phyloP scores from a whole-genome alignment of 2,797 vertebrate genomes.

The Champsocephalus esox region DNA sequence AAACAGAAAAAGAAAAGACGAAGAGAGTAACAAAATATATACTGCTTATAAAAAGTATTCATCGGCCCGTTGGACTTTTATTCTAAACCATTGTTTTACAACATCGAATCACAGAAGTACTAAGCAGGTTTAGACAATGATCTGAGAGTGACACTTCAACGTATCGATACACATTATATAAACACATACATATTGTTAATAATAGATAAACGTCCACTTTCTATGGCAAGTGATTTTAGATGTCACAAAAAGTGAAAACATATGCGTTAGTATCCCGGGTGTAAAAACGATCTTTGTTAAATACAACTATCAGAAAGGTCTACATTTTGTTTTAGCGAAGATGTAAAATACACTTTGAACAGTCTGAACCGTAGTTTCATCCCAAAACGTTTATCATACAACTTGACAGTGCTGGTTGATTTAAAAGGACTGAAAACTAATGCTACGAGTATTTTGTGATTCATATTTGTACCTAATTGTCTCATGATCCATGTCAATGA shows the following conservation, averaged over 20 bases:
- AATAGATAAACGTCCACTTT: background rate
- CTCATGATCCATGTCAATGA: background rate
- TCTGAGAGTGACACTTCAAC: background rate
- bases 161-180: background rate
- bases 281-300: background rate
- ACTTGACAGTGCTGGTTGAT: background rate
- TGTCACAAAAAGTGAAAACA: background rate
- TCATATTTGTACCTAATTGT: background rate
- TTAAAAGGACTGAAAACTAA: background rate
- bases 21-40: conserved; percentile 5
- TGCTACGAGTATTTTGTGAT: background rate
- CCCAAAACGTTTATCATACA: background rate
- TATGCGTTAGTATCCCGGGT: background rate
- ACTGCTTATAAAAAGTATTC: conserved; percentile 15
- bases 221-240: background rate
- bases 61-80: background rate
- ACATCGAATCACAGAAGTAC: conserved; percentile 1
- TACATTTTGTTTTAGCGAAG: background rate
- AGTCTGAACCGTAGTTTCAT: too few species aligned
- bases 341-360: too few species aligned
- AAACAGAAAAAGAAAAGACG: conserved; percentile 27
- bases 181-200: background rate
- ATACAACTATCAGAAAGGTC: background rate
- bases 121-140: background rate
- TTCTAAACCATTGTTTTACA: conserved; percentile 9